Base-by-base conservation (phyloP, 2,113 vertebrate genomes). In the Ochotona curzoniae region DNA sequence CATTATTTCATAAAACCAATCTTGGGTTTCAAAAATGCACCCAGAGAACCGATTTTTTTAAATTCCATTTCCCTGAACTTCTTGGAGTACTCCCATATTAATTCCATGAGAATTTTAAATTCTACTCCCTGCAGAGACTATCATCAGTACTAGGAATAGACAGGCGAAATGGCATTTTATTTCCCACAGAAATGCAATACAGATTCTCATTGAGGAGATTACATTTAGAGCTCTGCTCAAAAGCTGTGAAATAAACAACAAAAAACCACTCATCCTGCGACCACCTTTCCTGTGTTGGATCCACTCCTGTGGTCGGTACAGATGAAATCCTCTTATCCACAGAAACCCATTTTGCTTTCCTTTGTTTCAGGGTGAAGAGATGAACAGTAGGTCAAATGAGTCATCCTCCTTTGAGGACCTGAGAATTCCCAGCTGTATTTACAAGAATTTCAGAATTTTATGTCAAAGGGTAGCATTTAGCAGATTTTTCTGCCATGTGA, bases 381-480 rank as follows among this genome's bases (percentile, higher is more conserved):
- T 51, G 7, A 70, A 67, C 61, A 8, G 30, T 21, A 12, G 83
- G 63, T 54, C 91, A 78, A 49, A 67, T 60, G 71, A 94, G 20
- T 93, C 69, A 92, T 38, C 61, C 88, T 51, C 71, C 35, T 76
- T 38, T 71, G 44, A 17, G 67, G 93, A 82, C 75, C 69, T 93
- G 67, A 91, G 30, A 89, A 73, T 74, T 87, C 89, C 89, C 35
- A 89, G 60, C 14, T 89, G 14, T 64, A 61, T 38, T 94, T 93
- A 78, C 1, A 26, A 84, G 38, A n/a, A 67, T 89, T 64, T 81
- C 35, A 54, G 44, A 14, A 14, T 90, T 91, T 96, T 75, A 71
- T 85, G 2, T 73, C 80, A 91, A 74, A 30, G 61, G 44, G 23
- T n/a, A 63, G 26, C 79, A 91, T 51, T 94, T 35, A 84, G 76